These are phyloP conservation scores for Leptopilina clavipes DNA, from an alignment of 1,140 invertebrate species.

Conservation along the genomic window DNA sequence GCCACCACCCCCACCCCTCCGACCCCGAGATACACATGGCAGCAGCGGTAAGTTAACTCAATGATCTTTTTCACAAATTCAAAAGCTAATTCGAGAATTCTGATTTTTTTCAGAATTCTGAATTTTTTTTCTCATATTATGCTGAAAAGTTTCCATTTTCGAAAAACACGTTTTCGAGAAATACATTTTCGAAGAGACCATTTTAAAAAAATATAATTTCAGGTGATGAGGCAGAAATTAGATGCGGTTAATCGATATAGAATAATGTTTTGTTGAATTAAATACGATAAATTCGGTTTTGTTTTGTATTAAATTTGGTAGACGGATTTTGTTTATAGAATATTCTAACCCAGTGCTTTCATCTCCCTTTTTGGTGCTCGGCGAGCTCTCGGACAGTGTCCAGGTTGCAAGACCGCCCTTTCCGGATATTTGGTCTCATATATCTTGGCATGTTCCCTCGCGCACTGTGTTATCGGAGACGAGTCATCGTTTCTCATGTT, in stretches of 20 bases:
- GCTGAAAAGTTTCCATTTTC: too few relatives aligned
- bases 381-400: slow-evolving; percentile 53
- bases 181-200: too few relatives aligned
- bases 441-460: slow-evolving; percentile 52
- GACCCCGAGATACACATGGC: slow-evolving; percentile 62
- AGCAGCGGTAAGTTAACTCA: slow-evolving; percentile 64
- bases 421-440: slow-evolving; percentile 66
- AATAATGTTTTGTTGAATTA: too few relatives aligned
- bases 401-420: slow-evolving; percentile 61
- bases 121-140: too few relatives aligned
- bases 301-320: too few relatives aligned
- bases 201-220: too few relatives aligned
- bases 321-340: neutral
- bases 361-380: slow-evolving; percentile 28
- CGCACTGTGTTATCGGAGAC: slow-evolving; percentile 33
- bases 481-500: slow-evolving; percentile 18
- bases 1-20: slow-evolving; percentile 55
- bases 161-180: too few relatives aligned
- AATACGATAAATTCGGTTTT: too few relatives aligned
- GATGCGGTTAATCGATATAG: too few relatives aligned
- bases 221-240: too few relatives aligned
- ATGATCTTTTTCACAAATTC: neutral
- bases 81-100: neutral
- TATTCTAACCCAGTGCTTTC: slow-evolving; percentile 3
- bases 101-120: too few relatives aligned